phyloP scores from a whole-genome alignment of 2,113 vertebrate species.

The human (Homo sapiens) region GRCh38 chr5:164174001-164174500 shows the following conservation, averaged over 20 bases:
- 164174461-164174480: too few relatives aligned
- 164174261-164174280: not conserved
- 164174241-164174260: not conserved
- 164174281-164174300: not conserved
- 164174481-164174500: too few relatives aligned
- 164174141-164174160: not conserved
- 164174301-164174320: not conserved
- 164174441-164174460: too few relatives aligned
- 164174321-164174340: not conserved
- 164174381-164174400: not conserved
- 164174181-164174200: not conserved
- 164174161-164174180: not conserved
- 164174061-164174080: not conserved
- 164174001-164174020: not conserved
- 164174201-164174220: not conserved
- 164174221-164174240: not conserved
- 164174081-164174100: not conserved
- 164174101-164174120: not conserved
- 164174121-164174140: not conserved
- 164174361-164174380: not conserved
- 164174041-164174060: not conserved
- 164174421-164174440: too few relatives aligned
- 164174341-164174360: not conserved
- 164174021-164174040: not conserved
- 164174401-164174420: not conserved